Percentiles rank a stretch among this genome's conserved stretches.
Conservation (phyloP, 2,888 invertebrate genomes). For the Dolichopus griseipennis region DNA sequence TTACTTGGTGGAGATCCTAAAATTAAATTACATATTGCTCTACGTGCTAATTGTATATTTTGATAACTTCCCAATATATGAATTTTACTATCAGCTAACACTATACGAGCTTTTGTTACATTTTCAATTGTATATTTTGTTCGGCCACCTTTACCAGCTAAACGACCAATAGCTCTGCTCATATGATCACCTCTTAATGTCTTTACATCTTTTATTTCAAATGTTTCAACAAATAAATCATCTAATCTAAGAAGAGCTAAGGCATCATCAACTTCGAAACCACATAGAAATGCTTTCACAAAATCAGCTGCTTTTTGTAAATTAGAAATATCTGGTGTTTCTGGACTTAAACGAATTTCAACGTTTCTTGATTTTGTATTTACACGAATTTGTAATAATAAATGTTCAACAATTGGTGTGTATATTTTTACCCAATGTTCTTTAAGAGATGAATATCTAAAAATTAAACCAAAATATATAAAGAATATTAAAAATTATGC, state of each 20-base stretch:
- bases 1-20: conserved; percentile 95
- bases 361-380: conserved; percentile 78
- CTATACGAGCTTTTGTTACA: conserved; percentile 95
- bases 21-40: conserved; percentile 93
- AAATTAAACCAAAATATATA: conserved; percentile 20
- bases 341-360: conserved; percentile 41
- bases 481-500: background rate
- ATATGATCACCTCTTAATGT: conserved; percentile 91
- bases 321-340: conserved; percentile 70
- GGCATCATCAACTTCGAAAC: conserved; percentile 96
- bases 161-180: conserved; percentile 85
- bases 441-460: conserved; percentile 83
- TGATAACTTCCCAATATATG: conserved; percentile 96
- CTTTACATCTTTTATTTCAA: conserved; percentile 95
- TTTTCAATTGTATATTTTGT: conserved; percentile 99
- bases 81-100: conserved; percentile 91
- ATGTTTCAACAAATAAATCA: conserved; percentile 93
- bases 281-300: conserved; percentile 89
- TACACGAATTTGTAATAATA: conserved; percentile 87
- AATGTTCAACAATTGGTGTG: conserved; percentile 89
- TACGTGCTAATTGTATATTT: conserved; percentile 88
- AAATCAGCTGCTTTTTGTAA: conserved; percentile 98
- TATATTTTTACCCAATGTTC: conserved; percentile 97
- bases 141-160: conserved; percentile 94
- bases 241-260: conserved; percentile 88